Percentiles rank a stretch among this genome's conserved stretches.
Evolutionary conservation across 1,140 invertebrate genomes (phyloP).

Genomic region (Pollicipes pollicipes): DNA sequence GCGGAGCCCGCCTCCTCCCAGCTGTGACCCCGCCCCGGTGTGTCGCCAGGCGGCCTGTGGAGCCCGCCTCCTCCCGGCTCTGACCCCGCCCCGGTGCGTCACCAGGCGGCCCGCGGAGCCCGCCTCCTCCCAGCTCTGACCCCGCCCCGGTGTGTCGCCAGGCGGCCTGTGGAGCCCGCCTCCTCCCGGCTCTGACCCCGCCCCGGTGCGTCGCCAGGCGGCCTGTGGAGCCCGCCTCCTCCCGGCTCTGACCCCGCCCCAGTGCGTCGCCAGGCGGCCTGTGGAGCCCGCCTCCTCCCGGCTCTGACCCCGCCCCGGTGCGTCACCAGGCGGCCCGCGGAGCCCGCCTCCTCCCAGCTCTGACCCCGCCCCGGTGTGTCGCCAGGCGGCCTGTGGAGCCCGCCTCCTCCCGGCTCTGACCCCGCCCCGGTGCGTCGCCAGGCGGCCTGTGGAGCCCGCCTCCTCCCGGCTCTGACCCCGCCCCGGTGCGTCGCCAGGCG

Average conservation of each 20-base stretch:
- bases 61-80: background rate
- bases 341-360: no score
- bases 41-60: background rate
- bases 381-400: conserved; percentile 62
- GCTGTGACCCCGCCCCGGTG: conserved; percentile 5
- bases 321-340: conserved; percentile 18
- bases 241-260: conserved; percentile 2
- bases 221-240: background rate
- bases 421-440: background rate
- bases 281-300: background rate
- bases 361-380: conserved; percentile 27
- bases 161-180: no score
- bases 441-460: background rate
- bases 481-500: conserved; percentile 6
- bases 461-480: background rate
- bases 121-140: no score
- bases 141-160: no score
- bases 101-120: no score
- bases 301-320: conserved; percentile 6
- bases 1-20: background rate
- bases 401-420: no score
- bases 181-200: no score
- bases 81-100: background rate
- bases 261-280: background rate
- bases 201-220: no score